Percentiles rank a stretch among this genome's conserved stretches.
phyloP scores from a whole-genome alignment of 1,140 invertebrate species.

The Choristoneura fumiferana region DNA sequence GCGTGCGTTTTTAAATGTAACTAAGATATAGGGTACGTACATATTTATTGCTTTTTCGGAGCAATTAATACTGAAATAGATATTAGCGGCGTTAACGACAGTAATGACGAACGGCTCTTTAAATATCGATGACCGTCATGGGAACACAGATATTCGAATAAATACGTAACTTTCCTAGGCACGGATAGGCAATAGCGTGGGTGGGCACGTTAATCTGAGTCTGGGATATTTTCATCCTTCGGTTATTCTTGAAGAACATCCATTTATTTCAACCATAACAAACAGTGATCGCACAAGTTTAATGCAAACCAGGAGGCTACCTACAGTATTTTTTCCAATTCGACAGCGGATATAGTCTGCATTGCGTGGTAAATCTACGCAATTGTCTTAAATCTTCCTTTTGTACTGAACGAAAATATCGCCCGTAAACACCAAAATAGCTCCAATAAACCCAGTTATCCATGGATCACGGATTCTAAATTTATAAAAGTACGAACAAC shows the following conservation, averaged over 20 bases:
- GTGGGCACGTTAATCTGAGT: constrained; percentile 47
- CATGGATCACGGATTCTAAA: constrained; percentile 43
- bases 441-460: constrained; percentile 57
- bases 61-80: constrained; percentile 1
- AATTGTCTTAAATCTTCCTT: not conserved
- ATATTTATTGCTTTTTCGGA: not conserved
- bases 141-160: constrained; percentile 38
- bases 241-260: constrained; percentile 33
- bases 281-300: not conserved
- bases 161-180: constrained; percentile 38
- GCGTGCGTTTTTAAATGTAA: too few species aligned
- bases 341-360: too few species aligned
- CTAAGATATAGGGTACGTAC: not conserved
- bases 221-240: constrained; percentile 53
- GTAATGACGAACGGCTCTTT: not conserved
- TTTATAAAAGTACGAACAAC: constrained; percentile 47
- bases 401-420: constrained; percentile 7
- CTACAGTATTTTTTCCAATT: too few species aligned
- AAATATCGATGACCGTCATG: constrained; percentile 28
- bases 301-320: too few species aligned
- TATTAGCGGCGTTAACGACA: not conserved
- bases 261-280: constrained; percentile 4
- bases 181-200: constrained; percentile 33
- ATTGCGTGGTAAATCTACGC: too few species aligned
- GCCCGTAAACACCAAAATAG: constrained; percentile 38